Base-by-base conservation (phyloP, 2,888 invertebrate genomes). In the Parochlus steinenii region DNA sequence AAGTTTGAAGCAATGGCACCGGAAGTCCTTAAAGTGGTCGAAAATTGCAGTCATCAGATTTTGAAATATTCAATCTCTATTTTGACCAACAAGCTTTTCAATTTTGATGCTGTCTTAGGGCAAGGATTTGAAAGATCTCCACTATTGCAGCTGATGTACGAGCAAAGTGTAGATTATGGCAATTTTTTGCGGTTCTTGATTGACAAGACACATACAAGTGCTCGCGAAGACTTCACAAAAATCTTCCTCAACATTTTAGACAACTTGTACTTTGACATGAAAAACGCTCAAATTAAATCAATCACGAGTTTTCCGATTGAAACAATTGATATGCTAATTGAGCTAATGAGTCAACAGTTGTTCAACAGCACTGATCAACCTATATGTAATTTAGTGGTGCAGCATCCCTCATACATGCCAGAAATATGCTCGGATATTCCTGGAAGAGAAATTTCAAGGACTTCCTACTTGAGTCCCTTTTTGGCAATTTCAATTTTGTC, bases 381-480 rank as follows among this genome's bases (percentile, higher is more conserved):
- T 1, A 67, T 92, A 39, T 81, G 82, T 47, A 64, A 67, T 42
- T 52, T 78, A 4, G 63, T 77, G 32, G 65, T 67, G 0, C 63
- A 64, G 41, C 70, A 76, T 54, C 58, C 68, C 3, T 81, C 86
- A 51, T 86, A 80, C 59, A 52, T 71, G 39, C 85, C 83, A 1
- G 69, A 71, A 7, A 58, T 75, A 2, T 67, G 78, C 44, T 71
- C 73, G 2, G 49, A 49, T 22, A 79, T 80, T 5, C 67, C 68
- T 0, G 95, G 95, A 0, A 66, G 89, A 26, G 95, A 97, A 59
- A 66, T 93, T 38, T 76, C 83, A 0, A 68, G 77, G 33, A 74
- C 80, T 30, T 82, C 87, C 38, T 87, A 75, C 52, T 67, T 98
- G 6, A 93, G 92, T 11, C 87, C 93, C 0, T 93, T 97, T 59